A percentile compares a stretch with the other conserved stretches of the same genome.
phyloP scores from a whole-genome alignment of 2,797 vertebrate genomes.

The Urophycis tenuis region DNA sequence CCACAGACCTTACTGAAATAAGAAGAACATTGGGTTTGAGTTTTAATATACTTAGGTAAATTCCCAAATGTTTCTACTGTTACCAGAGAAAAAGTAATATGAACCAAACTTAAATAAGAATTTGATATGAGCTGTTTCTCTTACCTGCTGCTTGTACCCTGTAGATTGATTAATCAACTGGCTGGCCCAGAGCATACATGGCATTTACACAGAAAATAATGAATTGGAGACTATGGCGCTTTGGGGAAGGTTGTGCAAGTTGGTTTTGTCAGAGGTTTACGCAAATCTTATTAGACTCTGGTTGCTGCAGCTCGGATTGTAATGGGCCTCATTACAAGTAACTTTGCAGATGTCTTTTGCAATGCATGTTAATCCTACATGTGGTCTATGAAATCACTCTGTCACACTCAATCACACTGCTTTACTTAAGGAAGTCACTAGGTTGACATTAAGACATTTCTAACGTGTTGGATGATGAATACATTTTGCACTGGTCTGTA shows the following conservation, averaged over 20 bases:
- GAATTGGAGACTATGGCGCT: constrained; percentile 64
- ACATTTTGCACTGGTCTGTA: neutral
- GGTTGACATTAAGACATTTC: neutral
- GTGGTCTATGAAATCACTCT: neutral
- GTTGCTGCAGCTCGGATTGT: constrained; percentile 3
- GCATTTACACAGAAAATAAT: constrained; percentile 55
- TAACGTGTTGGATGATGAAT: neutral
- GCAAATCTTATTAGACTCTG: constrained; percentile 58
- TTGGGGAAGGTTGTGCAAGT: constrained; percentile 59
- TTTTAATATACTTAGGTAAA: neutral
- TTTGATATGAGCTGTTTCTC: constrained; percentile 31
- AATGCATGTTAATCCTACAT: neutral
- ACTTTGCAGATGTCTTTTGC: constrained; percentile 20
- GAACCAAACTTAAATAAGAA: neutral
- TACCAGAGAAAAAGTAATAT: neutral
- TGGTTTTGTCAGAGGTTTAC: constrained; percentile 66
- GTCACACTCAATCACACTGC: too few species aligned
- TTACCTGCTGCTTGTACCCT: constrained; percentile 60
- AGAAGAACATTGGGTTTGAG: neutral
- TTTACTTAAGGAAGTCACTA: neutral
- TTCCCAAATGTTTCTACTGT: neutral
- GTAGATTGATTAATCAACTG: constrained; percentile 54
- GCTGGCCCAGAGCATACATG: constrained; percentile 38
- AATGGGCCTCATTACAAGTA: constrained; percentile 36
- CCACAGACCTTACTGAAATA: neutral